Percentiles rank a stretch among this genome's conserved stretches.
phyloP scores from a whole-genome alignment of 1,140 invertebrate species.

The Pseudomyrmex pallidus region DNA sequence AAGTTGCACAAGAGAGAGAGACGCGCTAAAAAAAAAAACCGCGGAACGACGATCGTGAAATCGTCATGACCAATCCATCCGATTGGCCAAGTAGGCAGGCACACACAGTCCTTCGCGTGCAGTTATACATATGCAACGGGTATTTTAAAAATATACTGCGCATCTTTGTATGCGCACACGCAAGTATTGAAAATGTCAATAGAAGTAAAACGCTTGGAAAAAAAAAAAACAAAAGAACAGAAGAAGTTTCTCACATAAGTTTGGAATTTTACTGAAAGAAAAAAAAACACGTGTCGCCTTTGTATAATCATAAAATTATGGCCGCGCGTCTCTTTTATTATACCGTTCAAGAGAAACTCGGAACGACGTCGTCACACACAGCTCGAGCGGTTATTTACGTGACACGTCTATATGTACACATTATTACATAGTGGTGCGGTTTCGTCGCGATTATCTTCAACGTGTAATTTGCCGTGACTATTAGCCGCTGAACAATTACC shows the following conservation, averaged over 20 bases:
- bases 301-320: constrained; percentile 6
- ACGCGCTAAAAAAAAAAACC: background rate
- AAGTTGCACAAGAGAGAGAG: constrained; percentile 24
- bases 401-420: background rate
- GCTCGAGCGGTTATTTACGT: constrained; percentile 2
- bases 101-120: background rate
- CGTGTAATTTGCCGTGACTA: constrained; percentile 45
- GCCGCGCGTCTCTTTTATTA: background rate
- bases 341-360: background rate
- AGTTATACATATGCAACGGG: background rate
- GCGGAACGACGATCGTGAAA: background rate
- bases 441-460: constrained; percentile 46
- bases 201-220: background rate
- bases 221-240: background rate
- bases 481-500: constrained; percentile 47
- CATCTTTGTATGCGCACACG: background rate
- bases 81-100: background rate
- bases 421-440: background rate
- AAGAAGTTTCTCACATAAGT: background rate
- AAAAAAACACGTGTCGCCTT: background rate
- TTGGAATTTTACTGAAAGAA: background rate
- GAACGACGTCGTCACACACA: background rate
- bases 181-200: constrained; percentile 3
- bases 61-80: constrained; percentile 21
- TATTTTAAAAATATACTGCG: background rate